Base-by-base conservation (phyloP, 1,140 invertebrate genomes). In the Drosophila ohnishii region DNA sequence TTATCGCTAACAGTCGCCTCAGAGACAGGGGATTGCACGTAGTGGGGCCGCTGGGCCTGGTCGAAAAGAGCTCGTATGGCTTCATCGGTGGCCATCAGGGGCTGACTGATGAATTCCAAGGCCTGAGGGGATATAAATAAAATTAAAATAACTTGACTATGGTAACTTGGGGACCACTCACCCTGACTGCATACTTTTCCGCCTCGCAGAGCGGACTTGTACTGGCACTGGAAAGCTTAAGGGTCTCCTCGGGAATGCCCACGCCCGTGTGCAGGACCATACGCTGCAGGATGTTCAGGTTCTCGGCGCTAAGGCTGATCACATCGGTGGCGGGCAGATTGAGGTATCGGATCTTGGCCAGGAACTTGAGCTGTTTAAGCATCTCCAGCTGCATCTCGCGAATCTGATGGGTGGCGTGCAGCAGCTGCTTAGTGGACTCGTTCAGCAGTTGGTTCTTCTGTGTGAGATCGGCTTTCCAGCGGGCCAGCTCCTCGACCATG, bases 401-500 rank as follows among this genome's bases (percentile, higher is more conserved):
- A 44, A 96, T 92, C 92, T 95, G 93, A 75, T 94, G 94, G 22
- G 94, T 93, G 84, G 97, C 96, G 86, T 96, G 95, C 28, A 97
- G 91, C 50, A 97, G 83, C 71, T 95, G 93, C 90, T 95, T 95
- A 39, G 96, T 93, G 30, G 94, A 93, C 89, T 96, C 95, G 88
- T 96, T 95, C 25, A 96, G 92, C 83, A 96, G 95, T 48, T 94
- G 94, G 53, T 95, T 95, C 90, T 95, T 95, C 73, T 95, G 94
- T n/a, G 93, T 94, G 14, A 97, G 92, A 70, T 95, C 94, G 59
- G 96, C 95, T 92, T 97, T 97, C 94, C 96, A 97, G 61, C 94
- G 93, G 2, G 96, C 96, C 69, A 98, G 91, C 92, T 98, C 97
- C 92, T 98, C 97, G 9, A 97, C 95, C 95, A 98, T 97, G 56